Percentiles rank a stretch among this genome's conserved stretches.
phyloP scores from a whole-genome alignment of 2,797 vertebrate species.

The Aldrovandia affinis region DNA sequence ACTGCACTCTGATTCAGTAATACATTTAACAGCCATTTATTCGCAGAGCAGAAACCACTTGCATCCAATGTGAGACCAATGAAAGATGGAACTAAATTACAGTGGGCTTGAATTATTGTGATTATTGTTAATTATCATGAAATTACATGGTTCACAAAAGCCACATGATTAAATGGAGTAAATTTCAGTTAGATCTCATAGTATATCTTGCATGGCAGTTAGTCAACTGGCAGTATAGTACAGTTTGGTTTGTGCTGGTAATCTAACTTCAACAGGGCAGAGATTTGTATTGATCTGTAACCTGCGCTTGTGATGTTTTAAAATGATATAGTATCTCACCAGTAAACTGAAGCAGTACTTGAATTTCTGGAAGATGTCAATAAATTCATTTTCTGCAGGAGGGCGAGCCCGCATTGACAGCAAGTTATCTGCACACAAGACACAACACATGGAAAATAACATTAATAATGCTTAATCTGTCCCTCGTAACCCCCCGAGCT shows the following conservation, averaged over 20 bases:
- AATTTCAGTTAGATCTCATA: not conserved
- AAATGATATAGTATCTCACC: slow-evolving; percentile 67
- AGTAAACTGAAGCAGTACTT: slow-evolving; percentile 88
- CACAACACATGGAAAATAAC: not conserved
- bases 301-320: not conserved
- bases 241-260: not conserved
- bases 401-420: slow-evolving; percentile 75
- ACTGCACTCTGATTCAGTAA: not conserved
- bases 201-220: not conserved
- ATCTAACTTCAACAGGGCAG: too few species aligned
- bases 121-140: not conserved
- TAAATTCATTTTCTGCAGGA: slow-evolving; percentile 79
- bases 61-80: not conserved
- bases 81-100: not conserved
- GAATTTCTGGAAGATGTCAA: slow-evolving; percentile 83
- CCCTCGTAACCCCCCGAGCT: not conserved
- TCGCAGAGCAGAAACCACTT: not conserved
- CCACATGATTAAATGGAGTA: not conserved
- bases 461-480: not conserved
- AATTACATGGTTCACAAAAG: not conserved
- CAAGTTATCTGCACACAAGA: slow-evolving; percentile 70
- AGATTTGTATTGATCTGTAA: too few species aligned
- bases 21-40: not conserved
- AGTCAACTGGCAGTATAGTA: not conserved
- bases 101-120: not conserved